Conservation (phyloP, 2,797 vertebrate genomes). For the Bothrops alternatus region DNA sequence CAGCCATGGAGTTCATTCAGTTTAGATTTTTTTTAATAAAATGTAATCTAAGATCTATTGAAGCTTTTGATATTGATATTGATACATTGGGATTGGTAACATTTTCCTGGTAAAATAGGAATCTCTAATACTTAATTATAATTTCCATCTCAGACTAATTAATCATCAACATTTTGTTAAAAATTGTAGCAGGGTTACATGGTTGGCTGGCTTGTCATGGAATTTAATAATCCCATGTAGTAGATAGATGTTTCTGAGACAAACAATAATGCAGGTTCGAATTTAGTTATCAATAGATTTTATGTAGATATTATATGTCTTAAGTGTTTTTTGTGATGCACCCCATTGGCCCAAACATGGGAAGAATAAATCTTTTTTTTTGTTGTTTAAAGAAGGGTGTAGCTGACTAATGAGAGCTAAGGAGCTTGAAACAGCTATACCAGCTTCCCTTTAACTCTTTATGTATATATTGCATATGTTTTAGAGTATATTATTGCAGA, state of each 20-base stretch:
- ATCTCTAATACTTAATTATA: background rate
- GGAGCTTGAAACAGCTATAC: too few relatives aligned
- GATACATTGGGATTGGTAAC: background rate
- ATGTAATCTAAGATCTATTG: background rate
- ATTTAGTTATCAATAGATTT: background rate
- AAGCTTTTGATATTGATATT: background rate
- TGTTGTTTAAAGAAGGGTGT: too few relatives aligned
- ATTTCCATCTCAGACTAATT: background rate
- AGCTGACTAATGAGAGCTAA: too few relatives aligned
- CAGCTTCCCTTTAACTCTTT: background rate
- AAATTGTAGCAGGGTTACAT: background rate
- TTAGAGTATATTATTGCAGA: background rate
- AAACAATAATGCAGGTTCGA: background rate
- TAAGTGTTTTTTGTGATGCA: too few relatives aligned
- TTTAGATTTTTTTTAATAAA: background rate
- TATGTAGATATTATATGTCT: background rate
- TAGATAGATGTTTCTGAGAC: background rate
- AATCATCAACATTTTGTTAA: background rate
- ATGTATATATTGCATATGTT: background rate
- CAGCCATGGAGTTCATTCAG: background rate
- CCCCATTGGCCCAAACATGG: too few relatives aligned
- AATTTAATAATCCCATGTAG: background rate
- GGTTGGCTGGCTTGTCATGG: background rate
- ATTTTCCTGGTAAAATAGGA: background rate
- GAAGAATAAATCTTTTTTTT: too few relatives aligned